Evolutionary conservation across 2,797 vertebrate genomes (phyloP), one percentile per base, ranked within the genome.

Genomic region (Saxicola maurus): DNA sequence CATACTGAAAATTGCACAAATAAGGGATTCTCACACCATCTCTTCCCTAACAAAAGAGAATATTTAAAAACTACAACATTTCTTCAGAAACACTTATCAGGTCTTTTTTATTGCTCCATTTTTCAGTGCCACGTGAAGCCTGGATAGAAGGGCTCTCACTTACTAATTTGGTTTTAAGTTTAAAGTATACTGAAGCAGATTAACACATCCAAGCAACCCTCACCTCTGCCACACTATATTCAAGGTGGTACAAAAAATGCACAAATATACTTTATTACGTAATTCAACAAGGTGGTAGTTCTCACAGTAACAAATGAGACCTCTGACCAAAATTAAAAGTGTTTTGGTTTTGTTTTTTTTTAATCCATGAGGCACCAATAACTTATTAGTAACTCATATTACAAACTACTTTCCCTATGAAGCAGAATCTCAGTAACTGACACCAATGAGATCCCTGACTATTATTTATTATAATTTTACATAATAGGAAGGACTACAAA

Each of bases 391-490:
- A 79, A 60, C 8, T 83, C 1, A 51, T 65, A 80, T 82, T 65
- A 56, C 61, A 82, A 77, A 46, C 11, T 57, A 31, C 4, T 38
- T 83, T 62, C n/a, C 27, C 45, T 53, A 28, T 19, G 21, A 21
- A 80, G 13, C 45, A 90, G 35, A 85, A 82, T 33, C 10, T 67
- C 55, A 49, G 12, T 46, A 81, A 74, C 46, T 82, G 37, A 71
- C 24, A 49, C 6, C 1, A 2, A 10, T 24, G 30, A 80, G 30
- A 92, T 42, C 30, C 10, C 8, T 57, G 19, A 17, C 21, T 42
- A 33, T 12, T 72, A 37, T 45, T 75, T 56, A 48, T 48, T 42
- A 14, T 13, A 15, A 53, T 64, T 73, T 67, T 42, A 79, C 17
- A 30, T 30, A 67, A 40, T 2, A 69, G 7, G 11, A 81, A 62